Base-by-base conservation (phyloP, 2,797 vertebrate species). In the Clarias fuscus region DNA sequence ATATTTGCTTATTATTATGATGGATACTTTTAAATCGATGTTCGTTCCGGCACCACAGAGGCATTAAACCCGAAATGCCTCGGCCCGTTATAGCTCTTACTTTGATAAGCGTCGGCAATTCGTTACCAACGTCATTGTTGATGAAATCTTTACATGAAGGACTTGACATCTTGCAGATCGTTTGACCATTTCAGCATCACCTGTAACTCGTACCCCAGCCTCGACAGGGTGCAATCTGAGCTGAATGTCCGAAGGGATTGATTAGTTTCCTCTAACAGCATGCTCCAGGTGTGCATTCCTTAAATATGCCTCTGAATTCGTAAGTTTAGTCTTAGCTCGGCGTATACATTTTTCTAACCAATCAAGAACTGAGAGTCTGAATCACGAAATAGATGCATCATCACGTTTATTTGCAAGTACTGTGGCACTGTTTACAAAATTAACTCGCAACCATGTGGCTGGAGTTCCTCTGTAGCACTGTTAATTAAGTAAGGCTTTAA, bases 121-220 rank as follows among this genome's bases (percentile, higher is more conserved):
- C 59, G 76, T 81, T 76, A 76, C 48, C 37, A n/a, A 24, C 37
- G 73, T 27, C 76, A 37, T 30, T 79, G 75, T 53, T 13, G 13
- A 71, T 72, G 13, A 61, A 70, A 71, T 30, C 67, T 30, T 58
- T 30, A 30, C 30, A 30, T 30, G 11, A 14, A 22, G 58, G 14
- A 20, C 58, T n/a, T 61, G 8, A 67, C 72, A 24, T 64, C 27
- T 37, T 61, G 48, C 15, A 37, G 30, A 71, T 73, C 40, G 17
- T 20, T 4, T 79, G 75, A 65, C 67, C n/a, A 13, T 71, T 76
- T 78, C 90, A 92, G 91, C 92, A 92, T 93, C 92, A 89, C 88
- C 88, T 71, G 6, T 43, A 43, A 43, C 43, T 43, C 85, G 90
- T 85, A 86, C 91, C 92, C 6, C 22, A 3, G 33, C 17, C 3